Base-by-base conservation (phyloP, 2,888 invertebrate genomes). In the Aplocera efformata region DNA sequence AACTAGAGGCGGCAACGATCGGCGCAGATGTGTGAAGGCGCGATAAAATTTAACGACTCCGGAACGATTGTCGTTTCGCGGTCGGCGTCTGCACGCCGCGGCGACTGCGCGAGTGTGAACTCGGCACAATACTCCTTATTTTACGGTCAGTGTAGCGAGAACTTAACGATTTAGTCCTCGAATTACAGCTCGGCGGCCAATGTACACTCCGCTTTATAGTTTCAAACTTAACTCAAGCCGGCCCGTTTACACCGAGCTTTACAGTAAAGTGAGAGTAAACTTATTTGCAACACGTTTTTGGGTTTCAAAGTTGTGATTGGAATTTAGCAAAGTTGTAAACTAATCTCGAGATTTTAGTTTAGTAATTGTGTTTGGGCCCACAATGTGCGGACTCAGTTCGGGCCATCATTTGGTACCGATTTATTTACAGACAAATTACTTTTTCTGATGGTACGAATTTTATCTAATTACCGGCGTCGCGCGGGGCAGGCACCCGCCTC, bases 41-140 rank as follows among this genome's bases (percentile, higher is more conserved):
- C 50, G 63, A 68, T 72, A 63, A 72, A 69, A 63, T 57, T 69
- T 71, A 63, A 73, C 64, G 71, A 66, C 52, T 10, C 33, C 20
- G 24, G 51, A 40, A 37, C 58, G 56, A 50, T 34, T 42, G 43
- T 33, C 41, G 52, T 38, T 45, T 36, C 43, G 53, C 48, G 52
- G 64, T 63, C 43, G 40, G 45, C 41, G 51, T 33, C 45, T 35
- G 27, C 22, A n/a, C n/a, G 17, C 32, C 24, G 13, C 38, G 11
- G 17, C 21, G 6, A 33, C 33, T 10, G 21, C 17, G 8, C 7
- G 7, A 36, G 23, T 30, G 8, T 17, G 26, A 4, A 27, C 30
- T 22, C 4, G 6, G 21, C 25, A 26, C 30, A 10, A 25, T 22
- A 11, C 21, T 27, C 21, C 30, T 25, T 13, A 10, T 10, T 34